A percentile compares a stretch with the other conserved stretches of the same genome.
Conservation (phyloP, 2,888 invertebrate genomes). For the Litoditis marina region DNA sequence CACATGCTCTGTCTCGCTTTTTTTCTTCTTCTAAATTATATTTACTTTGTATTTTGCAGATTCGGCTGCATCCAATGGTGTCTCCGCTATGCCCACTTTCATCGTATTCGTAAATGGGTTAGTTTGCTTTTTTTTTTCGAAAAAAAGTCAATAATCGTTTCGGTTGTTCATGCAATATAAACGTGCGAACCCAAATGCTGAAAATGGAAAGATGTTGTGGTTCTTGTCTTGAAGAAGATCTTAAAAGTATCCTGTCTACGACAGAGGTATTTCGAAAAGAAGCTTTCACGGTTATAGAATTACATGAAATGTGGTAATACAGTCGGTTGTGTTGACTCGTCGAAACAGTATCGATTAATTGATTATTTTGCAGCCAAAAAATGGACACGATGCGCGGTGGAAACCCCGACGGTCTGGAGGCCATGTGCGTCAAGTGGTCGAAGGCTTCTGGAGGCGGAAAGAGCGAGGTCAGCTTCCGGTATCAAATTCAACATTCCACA, state of each 20-base stretch:
- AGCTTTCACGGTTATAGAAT: no score
- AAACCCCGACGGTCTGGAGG: constrained; percentile 77
- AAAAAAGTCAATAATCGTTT: neutral
- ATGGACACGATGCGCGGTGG: constrained; percentile 85
- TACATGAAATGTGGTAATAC: no score
- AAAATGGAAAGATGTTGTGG: no score
- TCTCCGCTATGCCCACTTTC: constrained; percentile 97
- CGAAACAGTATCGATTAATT: constrained; percentile 6
- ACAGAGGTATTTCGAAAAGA: no score
- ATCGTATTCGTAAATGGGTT: constrained; percentile 78
- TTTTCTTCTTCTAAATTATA: no score
- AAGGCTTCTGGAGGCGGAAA: neutral
- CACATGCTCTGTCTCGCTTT: no score
- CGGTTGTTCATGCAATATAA: no score
- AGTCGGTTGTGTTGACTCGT: neutral
- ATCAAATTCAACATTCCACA: no score
- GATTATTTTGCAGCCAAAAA: constrained; percentile 71
- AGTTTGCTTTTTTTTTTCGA: constrained; percentile 16
- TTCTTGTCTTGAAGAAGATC: no score
- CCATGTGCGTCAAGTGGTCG: constrained; percentile 76
- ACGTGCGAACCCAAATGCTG: no score
- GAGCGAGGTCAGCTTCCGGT: no score
- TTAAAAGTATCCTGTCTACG: no score
- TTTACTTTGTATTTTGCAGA: constrained; percentile 26
- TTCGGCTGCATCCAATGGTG: constrained; percentile 77